phyloP scores from a whole-genome alignment of 2,113 vertebrate species.

The Periophthalmodon schlosseri region DNA sequence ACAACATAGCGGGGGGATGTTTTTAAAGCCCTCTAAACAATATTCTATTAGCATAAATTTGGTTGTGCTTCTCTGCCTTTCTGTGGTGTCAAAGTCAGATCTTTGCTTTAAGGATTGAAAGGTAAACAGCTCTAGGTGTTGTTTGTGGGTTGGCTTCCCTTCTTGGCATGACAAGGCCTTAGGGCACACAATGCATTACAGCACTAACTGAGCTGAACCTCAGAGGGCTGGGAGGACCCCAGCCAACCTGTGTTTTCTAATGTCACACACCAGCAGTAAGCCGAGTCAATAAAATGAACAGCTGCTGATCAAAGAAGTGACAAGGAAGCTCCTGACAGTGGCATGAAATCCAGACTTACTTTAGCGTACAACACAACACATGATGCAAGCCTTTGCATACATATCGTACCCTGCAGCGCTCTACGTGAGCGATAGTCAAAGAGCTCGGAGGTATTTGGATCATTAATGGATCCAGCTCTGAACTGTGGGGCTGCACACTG shows the following conservation, averaged over 20 bases:
- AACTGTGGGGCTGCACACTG: slow-evolving; percentile 52
- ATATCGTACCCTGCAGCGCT: slow-evolving; percentile 56
- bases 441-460: slow-evolving; percentile 69
- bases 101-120: slow-evolving; percentile 67
- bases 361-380: slow-evolving; percentile 31
- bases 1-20: slow-evolving; percentile 51
- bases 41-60: slow-evolving; percentile 77
- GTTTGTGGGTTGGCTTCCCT: slow-evolving; percentile 68
- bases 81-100: slow-evolving; percentile 72
- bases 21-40: slow-evolving; percentile 69
- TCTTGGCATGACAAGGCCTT: slow-evolving; percentile 69
- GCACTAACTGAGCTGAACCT: slow-evolving; percentile 65
- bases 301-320: slow-evolving; percentile 69
- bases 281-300: slow-evolving; percentile 71
- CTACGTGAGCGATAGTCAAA: slow-evolving; percentile 48
- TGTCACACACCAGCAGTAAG: slow-evolving; percentile 66
- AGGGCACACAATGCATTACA: slow-evolving; percentile 65
- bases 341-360: slow-evolving; percentile 61
- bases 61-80: slow-evolving; percentile 61
- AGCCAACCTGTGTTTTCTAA: slow-evolving; percentile 68
- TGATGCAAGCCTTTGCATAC: slow-evolving; percentile 51
- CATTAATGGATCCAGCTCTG: slow-evolving; percentile 66
- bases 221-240: slow-evolving; percentile 65
- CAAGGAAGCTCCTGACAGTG: slow-evolving; percentile 60
- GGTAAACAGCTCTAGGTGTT: slow-evolving; percentile 71